phyloP scores from a whole-genome alignment of 2,797 vertebrate genomes.

The Ptychobarbus kaznakovi region DNA sequence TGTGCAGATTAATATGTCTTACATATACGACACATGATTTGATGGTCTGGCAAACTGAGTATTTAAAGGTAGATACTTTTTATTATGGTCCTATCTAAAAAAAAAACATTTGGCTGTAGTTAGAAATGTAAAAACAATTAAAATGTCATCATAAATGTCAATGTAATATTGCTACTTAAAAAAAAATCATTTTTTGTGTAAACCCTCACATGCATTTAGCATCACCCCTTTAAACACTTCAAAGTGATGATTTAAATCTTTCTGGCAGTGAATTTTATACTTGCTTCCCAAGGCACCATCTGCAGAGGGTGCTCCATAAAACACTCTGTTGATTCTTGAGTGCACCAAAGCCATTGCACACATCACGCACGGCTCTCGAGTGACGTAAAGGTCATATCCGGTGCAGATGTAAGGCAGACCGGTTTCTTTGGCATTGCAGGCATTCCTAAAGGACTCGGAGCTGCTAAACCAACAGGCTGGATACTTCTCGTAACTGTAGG shows the following conservation, averaged over 20 bases:
- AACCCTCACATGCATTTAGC: conserved; percentile 74
- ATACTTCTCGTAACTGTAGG: conserved; percentile 71
- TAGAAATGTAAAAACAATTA: conserved; percentile 25
- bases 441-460: background rate
- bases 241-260: conserved; percentile 88
- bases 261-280: conserved; percentile 82
- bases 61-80: background rate
- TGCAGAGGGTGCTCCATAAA: conserved; percentile 78
- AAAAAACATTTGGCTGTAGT: background rate
- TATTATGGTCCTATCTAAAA: conserved; percentile 13
- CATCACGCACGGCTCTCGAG: conserved; percentile 89
- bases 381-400: conserved; percentile 87
- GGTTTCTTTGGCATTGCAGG: conserved; percentile 19
- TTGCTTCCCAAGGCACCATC: conserved; percentile 84
- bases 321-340: conserved; percentile 85
- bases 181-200: conserved; percentile 55
- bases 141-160: background rate
- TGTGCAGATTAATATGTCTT: background rate
- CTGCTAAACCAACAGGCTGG: conserved; percentile 68
- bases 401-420: conserved; percentile 86
- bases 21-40: background rate
- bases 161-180: background rate
- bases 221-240: conserved; percentile 84
- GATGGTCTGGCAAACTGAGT: background rate
- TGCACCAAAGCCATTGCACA: conserved; percentile 92